Conservation (phyloP, 2,113 vertebrate species). For the Dolichotis patagonum region DNA sequence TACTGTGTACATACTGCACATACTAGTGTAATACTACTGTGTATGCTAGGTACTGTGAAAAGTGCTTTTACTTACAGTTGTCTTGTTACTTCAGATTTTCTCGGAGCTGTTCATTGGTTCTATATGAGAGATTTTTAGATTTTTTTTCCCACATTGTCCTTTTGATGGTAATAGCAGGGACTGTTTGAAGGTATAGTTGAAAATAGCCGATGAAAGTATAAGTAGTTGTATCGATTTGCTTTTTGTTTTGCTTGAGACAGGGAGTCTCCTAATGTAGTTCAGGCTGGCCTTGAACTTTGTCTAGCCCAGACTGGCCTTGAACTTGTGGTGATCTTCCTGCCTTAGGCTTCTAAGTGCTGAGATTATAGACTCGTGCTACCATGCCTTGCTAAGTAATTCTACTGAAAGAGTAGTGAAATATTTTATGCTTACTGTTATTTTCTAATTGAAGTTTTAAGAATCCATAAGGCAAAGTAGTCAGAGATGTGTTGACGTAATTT, state of each 20-base stretch:
- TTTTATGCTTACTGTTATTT: not conserved
- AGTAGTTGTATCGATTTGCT: not conserved
- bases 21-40: not conserved
- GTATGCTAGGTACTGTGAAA: not conserved
- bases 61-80: not conserved
- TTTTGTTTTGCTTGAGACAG: not conserved
- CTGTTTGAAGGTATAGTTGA: not conserved
- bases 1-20: too few species aligned
- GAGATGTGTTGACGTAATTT: not conserved
- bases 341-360: not conserved
- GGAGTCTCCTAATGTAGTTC: not conserved
- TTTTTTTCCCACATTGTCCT: not conserved
- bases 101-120: not conserved
- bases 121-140: constrained; percentile 13
- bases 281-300: not conserved
- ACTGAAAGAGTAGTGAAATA: not conserved
- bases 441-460: not conserved
- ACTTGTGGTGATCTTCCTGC: not conserved
- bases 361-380: not conserved
- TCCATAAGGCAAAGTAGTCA: not conserved
- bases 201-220: not conserved
- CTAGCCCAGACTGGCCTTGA: not conserved
- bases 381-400: not conserved
- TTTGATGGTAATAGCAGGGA: not conserved
- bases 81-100: not conserved